Conservation (phyloP, 2,797 vertebrate genomes). For the Phaenicophaeus curvirostris region DNA sequence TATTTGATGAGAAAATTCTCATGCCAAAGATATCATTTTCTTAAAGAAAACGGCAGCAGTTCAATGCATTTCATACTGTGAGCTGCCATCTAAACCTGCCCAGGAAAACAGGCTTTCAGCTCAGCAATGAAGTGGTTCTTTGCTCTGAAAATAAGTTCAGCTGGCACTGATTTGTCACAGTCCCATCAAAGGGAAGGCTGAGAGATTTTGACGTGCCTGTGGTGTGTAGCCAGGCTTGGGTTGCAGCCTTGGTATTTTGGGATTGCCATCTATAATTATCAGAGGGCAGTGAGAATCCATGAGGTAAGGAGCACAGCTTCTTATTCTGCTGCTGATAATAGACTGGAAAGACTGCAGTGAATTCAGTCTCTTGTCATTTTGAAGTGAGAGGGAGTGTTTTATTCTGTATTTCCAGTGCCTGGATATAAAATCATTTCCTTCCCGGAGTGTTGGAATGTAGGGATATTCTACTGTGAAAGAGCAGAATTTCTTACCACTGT, state of each 20-base stretch:
- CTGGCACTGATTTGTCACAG: not conserved
- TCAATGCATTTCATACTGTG: not conserved
- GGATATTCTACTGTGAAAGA: not conserved
- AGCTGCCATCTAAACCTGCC: not conserved
- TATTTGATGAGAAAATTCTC: not conserved
- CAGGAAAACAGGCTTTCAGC: not conserved
- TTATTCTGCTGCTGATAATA: not conserved
- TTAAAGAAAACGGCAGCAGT: not conserved
- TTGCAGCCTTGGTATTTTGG: not conserved
- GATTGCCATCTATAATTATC: not conserved
- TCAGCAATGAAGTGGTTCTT: not conserved
- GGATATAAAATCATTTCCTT: not conserved
- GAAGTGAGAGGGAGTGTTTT: not conserved
- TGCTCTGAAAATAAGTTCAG: not conserved
- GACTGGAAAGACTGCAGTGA: not conserved
- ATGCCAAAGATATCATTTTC: not conserved
- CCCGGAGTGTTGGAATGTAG: not conserved
- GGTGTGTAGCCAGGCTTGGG: not conserved
- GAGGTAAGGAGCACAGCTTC: not conserved
- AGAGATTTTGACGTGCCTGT: not conserved
- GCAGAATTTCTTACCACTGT: not conserved
- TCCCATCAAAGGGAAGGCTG: not conserved
- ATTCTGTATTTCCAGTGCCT: not conserved
- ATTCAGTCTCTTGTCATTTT: not conserved
- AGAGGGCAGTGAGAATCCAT: not conserved